phyloP scores from a whole-genome alignment of 23 tunicate genomes.

The Trididemnum nubilum region DNA sequence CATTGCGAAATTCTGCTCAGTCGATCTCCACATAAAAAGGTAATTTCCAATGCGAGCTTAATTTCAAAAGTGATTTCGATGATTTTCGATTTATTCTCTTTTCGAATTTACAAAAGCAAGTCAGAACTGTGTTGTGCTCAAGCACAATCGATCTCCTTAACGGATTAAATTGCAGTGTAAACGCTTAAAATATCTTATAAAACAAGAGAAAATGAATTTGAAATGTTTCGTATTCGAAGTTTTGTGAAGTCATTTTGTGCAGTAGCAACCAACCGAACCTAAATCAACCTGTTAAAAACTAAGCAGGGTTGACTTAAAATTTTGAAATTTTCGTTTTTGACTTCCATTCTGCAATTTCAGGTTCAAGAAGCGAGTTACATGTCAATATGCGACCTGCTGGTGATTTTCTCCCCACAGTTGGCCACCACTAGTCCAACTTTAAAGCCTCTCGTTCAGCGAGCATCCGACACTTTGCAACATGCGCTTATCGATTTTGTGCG shows the following conservation, averaged over 20 bases:
- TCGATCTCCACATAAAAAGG: constrained; percentile 74
- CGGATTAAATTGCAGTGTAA: no score
- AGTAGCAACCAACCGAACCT: no score
- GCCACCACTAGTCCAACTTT: constrained; percentile 69
- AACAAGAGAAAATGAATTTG: no score
- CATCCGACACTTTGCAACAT: constrained; percentile 76
- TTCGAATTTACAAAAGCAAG: not conserved
- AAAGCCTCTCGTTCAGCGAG: constrained; percentile 75
- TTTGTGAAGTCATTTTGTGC: no score
- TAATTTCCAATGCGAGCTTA: not conserved
- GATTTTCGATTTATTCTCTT: no score
- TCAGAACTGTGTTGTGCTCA: not conserved
- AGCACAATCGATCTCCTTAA: no score
- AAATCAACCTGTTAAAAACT: no score
- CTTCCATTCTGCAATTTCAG: constrained; percentile 11
- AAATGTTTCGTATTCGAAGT: no score
- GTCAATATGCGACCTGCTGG: constrained; percentile 78
- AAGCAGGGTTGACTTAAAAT: no score
- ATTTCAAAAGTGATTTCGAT: not conserved
- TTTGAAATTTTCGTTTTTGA: no score
- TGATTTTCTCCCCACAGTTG: constrained; percentile 86
- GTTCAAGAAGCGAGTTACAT: constrained; percentile 92
- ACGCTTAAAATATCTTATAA: no score
- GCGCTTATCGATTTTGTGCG: constrained; percentile 78
- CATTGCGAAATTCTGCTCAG: constrained; percentile 51